Evolutionary conservation across 2,113 vertebrate genomes (phyloP).

Genomic region (Naja naja): DNA sequence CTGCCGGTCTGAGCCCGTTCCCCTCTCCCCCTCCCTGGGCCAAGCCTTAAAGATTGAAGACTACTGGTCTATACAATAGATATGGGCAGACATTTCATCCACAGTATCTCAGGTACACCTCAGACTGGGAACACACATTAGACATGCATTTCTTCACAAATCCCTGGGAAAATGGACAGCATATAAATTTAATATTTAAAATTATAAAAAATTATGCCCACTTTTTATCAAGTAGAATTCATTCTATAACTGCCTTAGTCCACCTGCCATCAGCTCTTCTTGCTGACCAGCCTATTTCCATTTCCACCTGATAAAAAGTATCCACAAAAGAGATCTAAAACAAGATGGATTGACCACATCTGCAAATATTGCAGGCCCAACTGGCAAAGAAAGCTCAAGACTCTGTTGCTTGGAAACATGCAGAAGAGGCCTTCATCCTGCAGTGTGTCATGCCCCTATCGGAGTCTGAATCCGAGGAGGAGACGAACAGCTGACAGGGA

Average conservation of each 20-base stretch:
- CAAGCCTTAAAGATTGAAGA: too few species aligned
- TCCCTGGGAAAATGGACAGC: background rate
- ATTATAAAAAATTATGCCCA: background rate
- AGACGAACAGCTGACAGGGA: too few species aligned
- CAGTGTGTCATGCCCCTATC: background rate
- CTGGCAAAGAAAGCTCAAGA: background rate
- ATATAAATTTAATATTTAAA: background rate
- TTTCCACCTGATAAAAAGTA: background rate
- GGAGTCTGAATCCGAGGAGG: too few species aligned
- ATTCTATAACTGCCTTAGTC: background rate
- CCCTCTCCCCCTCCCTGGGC: too few species aligned
- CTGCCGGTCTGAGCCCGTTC: too few species aligned
- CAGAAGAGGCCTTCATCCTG: background rate
- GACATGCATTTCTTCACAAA: background rate
- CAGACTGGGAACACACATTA: background rate
- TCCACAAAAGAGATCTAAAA: background rate
- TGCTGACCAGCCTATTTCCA: background rate
- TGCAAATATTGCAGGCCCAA: background rate
- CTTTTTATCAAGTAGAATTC: background rate
- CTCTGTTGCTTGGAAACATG: background rate
- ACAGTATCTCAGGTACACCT: background rate
- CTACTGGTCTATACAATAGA: background rate
- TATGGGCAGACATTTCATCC: background rate
- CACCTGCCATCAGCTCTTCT: background rate
- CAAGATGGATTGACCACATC: background rate